phyloP scores from a whole-genome alignment of 2,113 vertebrate genomes.

The Nesogale talazaci region DNA sequence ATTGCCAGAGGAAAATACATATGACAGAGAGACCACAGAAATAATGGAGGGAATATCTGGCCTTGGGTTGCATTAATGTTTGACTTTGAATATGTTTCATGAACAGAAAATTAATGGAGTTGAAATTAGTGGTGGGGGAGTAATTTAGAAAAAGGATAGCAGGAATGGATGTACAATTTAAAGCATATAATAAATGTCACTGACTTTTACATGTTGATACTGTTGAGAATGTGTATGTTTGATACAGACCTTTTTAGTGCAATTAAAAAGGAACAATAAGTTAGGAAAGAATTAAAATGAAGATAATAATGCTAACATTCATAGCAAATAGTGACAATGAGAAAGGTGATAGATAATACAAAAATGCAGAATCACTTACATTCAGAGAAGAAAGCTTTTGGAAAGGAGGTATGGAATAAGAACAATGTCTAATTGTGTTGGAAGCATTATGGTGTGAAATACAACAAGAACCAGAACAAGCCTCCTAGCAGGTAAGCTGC shows the following conservation, averaged over 20 bases:
- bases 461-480: background rate
- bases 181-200: background rate
- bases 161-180: background rate
- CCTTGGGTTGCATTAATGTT: background rate
- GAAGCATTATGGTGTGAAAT: background rate
- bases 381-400: background rate
- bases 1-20: background rate
- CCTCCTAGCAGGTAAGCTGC: too few species aligned
- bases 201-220: background rate
- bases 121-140: background rate
- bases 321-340: background rate
- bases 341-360: background rate
- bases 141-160: background rate
- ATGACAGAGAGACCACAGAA: background rate
- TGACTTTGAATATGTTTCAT: background rate
- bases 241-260: background rate
- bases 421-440: background rate
- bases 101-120: background rate
- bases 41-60: background rate
- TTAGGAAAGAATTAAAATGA: background rate
- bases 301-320: background rate
- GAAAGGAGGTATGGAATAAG: background rate
- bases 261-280: background rate
- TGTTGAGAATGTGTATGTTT: background rate
- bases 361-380: background rate